Conservation (phyloP, 1,140 invertebrate species). For the Caenorhabditis tropicalis region DNA sequence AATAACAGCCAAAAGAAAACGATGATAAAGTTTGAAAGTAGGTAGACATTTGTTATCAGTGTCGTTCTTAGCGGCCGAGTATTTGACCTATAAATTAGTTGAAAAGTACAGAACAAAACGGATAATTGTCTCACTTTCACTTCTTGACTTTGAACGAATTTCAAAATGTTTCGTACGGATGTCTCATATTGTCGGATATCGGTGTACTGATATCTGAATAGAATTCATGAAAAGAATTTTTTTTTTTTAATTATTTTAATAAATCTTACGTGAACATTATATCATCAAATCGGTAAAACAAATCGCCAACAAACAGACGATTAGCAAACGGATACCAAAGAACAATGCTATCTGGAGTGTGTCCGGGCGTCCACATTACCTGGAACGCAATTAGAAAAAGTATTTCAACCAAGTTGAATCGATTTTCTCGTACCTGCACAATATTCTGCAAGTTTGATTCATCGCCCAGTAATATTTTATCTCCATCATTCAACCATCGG, state of each 20-base stretch:
- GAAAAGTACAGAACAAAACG: background rate
- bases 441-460: slow-evolving; percentile 48
- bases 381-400: background rate
- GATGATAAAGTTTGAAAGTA: slow-evolving; percentile 55
- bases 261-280: slow-evolving; percentile 58
- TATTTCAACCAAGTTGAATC: no score
- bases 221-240: background rate
- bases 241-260: background rate
- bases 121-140: background rate
- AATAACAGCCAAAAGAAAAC: slow-evolving; percentile 57
- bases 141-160: slow-evolving; percentile 47
- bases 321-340: slow-evolving; percentile 55
- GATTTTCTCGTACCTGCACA: slow-evolving; percentile 15
- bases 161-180: slow-evolving; percentile 51
- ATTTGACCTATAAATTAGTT: slow-evolving; percentile 45
- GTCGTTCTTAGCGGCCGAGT: slow-evolving; percentile 54
- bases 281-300: slow-evolving; percentile 61
- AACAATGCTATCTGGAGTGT: slow-evolving; percentile 59
- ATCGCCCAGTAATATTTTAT: slow-evolving; percentile 55
- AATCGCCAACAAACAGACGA: slow-evolving; percentile 59
- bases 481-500: slow-evolving; percentile 58
- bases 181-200: slow-evolving; percentile 54
- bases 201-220: slow-evolving; percentile 57
- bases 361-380: slow-evolving; percentile 56
- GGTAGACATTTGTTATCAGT: slow-evolving; percentile 56